Conservation (phyloP, 2,797 vertebrate species). For the Leptodactylus fallax region DNA sequence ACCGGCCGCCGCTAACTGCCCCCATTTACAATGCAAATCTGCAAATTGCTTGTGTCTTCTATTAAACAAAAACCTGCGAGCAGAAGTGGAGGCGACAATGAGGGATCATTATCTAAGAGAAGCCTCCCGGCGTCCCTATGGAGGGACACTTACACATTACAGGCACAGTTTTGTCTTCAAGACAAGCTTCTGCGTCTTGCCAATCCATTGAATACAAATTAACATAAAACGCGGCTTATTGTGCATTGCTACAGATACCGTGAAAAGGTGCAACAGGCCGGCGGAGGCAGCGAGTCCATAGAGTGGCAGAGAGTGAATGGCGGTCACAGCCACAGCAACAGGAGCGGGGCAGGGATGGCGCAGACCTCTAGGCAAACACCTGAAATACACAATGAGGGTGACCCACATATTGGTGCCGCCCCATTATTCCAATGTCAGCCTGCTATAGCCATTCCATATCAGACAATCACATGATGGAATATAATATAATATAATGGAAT, state of each 20-base stretch:
- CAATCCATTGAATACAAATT: background rate
- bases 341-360: background rate
- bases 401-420: no score
- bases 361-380: background rate
- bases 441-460: no score
- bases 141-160: slow-evolving; percentile 6
- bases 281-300: no score
- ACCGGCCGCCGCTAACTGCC: background rate
- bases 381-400: no score
- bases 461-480: no score
- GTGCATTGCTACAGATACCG: background rate
- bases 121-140: background rate
- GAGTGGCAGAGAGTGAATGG: background rate
- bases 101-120: background rate
- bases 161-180: background rate
- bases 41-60: background rate
- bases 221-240: background rate
- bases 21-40: slow-evolving; percentile 20
- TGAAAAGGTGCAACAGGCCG: background rate
- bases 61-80: background rate
- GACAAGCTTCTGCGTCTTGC: background rate
- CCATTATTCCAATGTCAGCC: no score
- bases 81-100: background rate
- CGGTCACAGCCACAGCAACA: background rate
- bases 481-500: no score